Percentiles rank a stretch among this genome's conserved stretches.
Conservation (phyloP, 2,113 vertebrate species). For the Narcine bancroftii region DNA sequence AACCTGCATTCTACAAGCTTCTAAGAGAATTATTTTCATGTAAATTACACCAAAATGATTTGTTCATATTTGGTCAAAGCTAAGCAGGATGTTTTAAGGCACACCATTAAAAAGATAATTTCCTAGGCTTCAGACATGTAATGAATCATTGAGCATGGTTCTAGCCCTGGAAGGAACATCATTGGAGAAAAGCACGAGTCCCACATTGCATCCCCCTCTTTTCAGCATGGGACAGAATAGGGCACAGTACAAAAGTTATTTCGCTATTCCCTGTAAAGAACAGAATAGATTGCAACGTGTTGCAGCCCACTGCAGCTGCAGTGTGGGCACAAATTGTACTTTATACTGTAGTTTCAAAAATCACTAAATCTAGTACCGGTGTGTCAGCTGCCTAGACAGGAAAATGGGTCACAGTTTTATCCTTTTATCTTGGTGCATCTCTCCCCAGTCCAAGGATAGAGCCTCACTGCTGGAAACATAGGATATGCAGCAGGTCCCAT, state of each 20-base stretch:
- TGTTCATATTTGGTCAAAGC: constrained; percentile 74
- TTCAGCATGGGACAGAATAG: neutral
- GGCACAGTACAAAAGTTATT: neutral
- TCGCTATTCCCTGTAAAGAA: neutral
- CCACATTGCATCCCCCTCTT: neutral
- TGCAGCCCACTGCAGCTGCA: neutral
- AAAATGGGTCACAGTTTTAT: neutral
- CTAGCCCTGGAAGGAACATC: neutral
- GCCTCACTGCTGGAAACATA: neutral
- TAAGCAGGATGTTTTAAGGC: constrained; percentile 46
- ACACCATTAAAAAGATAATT: constrained; percentile 25
- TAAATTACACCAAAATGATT: constrained; percentile 52
- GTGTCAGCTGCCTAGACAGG: neutral
- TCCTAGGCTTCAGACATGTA: constrained; percentile 15
- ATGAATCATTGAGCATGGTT: neutral
- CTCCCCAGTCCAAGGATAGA: neutral
- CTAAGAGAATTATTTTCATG: constrained; percentile 49
- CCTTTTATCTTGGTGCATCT: neutral
- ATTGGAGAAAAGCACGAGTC: neutral
- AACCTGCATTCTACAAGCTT: constrained; percentile 37
- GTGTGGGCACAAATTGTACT: neutral
- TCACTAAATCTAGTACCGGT: neutral
- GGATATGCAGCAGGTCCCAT: neutral
- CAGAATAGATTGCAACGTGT: neutral
- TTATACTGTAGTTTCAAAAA: neutral